phyloP scores from a whole-genome alignment of 2,888 invertebrate genomes.

The Cheiracanthium punctorium region DNA sequence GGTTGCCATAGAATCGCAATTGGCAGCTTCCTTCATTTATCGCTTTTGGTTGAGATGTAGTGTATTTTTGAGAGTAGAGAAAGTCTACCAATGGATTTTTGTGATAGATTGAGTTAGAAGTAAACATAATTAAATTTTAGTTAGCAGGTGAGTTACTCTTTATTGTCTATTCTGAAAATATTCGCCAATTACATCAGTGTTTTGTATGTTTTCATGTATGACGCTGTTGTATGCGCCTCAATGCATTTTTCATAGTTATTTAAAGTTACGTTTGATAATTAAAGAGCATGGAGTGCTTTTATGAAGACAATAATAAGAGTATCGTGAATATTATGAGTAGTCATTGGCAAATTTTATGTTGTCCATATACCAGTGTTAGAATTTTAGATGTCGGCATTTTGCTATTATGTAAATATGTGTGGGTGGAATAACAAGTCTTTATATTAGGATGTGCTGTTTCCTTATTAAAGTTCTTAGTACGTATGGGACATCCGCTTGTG shows the following conservation, averaged over 20 bases:
- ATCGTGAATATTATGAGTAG: too few relatives aligned
- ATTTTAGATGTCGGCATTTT: background rate
- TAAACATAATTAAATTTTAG: slow-evolving; percentile 2
- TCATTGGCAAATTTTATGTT: too few relatives aligned
- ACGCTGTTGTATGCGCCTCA: slow-evolving; percentile 1
- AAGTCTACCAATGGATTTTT: background rate
- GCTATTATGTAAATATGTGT: background rate
- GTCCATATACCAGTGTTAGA: too few relatives aligned
- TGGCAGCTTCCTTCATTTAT: slow-evolving; percentile 11
- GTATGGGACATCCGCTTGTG: background rate
- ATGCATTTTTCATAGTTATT: background rate
- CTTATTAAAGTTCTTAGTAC: background rate
- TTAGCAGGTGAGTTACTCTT: background rate
- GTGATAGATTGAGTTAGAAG: background rate
- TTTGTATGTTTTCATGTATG: background rate
- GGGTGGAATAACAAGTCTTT: background rate
- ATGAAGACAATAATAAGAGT: background rate
- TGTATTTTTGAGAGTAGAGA: slow-evolving; percentile 2
- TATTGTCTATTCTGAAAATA: background rate
- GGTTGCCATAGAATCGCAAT: background rate
- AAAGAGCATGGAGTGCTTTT: background rate
- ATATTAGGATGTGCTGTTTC: slow-evolving; percentile 2
- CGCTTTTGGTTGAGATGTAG: slow-evolving; percentile 1
- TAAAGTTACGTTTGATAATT: background rate
- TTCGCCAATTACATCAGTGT: background rate